phyloP scores from a whole-genome alignment of 2,888 invertebrate species.

The Dimorphilus gyrociliatus region DNA sequence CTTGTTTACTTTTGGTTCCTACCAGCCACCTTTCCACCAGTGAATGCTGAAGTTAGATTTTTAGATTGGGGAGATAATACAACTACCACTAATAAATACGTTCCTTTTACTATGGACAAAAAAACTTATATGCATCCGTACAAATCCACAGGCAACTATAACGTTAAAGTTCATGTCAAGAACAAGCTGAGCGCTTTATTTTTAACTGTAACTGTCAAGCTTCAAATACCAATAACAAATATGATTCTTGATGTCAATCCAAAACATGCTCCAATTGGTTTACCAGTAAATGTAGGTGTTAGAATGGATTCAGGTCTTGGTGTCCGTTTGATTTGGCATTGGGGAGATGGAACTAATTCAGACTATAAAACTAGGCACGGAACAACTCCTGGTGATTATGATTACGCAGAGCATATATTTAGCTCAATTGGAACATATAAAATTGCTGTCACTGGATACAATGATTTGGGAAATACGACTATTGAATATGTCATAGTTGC shows the following conservation, averaged over 20 bases:
- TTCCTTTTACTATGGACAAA: too few species aligned
- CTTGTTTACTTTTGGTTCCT: not conserved
- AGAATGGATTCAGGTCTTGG: conserved; percentile 13
- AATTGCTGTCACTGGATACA: conserved; percentile 15
- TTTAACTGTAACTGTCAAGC: too few species aligned
- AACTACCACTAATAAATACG: too few species aligned
- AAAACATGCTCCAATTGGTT: conserved; percentile 11
- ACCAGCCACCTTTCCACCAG: too few species aligned
- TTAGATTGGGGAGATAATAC: too few species aligned
- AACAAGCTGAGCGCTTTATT: conserved; percentile 16
- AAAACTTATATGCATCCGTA: conserved; percentile 5
- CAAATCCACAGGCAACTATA: conserved; percentile 8
- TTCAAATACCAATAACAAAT: conserved; percentile 4
- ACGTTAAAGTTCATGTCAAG: conserved; percentile 9
- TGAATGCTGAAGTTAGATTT: too few species aligned
- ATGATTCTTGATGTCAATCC: conserved; percentile 13
- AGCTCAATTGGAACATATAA: conserved; percentile 9
- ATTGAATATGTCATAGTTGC: conserved; percentile 13
- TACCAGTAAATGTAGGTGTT: conserved; percentile 13
- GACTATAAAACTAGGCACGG: conserved; percentile 7
- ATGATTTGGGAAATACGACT: conserved; percentile 15
- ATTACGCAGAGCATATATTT: conserved; percentile 15
- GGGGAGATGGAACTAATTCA: not conserved
- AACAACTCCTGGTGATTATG: conserved; percentile 15
- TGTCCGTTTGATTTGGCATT: conserved; percentile 5